phyloP scores from a whole-genome alignment of 2,888 invertebrate genomes.

The Brachylomia viminalis region DNA sequence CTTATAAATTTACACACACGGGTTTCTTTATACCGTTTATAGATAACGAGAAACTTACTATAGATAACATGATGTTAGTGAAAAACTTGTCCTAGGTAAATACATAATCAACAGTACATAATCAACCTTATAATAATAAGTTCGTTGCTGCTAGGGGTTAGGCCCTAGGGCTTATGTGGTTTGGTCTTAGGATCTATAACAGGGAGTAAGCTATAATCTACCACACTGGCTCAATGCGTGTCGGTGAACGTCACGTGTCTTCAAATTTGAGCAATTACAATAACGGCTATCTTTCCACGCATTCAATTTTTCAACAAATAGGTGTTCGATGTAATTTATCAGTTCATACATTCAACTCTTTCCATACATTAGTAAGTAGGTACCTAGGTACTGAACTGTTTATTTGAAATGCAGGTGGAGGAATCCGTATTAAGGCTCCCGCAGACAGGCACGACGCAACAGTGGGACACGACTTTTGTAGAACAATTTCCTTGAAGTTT shows the following conservation, averaged over 20 bases:
- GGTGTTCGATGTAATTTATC: background rate
- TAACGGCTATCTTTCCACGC: too few relatives aligned
- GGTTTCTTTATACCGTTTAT: background rate
- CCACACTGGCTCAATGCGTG: background rate
- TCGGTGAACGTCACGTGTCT: background rate
- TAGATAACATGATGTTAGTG: too few relatives aligned
- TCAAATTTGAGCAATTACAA: background rate
- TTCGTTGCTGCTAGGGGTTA: too few relatives aligned
- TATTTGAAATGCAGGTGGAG: conserved; percentile 19
- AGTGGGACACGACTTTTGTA: too few relatives aligned
- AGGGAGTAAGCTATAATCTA: background rate
- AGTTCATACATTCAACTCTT: background rate
- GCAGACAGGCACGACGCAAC: too few relatives aligned
- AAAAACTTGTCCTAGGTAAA: too few relatives aligned
- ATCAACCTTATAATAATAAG: too few relatives aligned
- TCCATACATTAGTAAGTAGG: background rate
- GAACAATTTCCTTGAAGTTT: too few relatives aligned
- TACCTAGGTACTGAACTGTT: conserved; percentile 7
- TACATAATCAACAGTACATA: too few relatives aligned
- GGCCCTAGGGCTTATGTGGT: too few relatives aligned
- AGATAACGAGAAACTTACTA: too few relatives aligned
- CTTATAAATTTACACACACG: background rate
- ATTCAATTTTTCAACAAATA: background rate
- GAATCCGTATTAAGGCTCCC: background rate
- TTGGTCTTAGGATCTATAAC: too few relatives aligned